Percentiles rank a stretch among this genome's conserved stretches.
Conservation (phyloP, 2,113 vertebrate species). For the Colossoma macropomum region DNA sequence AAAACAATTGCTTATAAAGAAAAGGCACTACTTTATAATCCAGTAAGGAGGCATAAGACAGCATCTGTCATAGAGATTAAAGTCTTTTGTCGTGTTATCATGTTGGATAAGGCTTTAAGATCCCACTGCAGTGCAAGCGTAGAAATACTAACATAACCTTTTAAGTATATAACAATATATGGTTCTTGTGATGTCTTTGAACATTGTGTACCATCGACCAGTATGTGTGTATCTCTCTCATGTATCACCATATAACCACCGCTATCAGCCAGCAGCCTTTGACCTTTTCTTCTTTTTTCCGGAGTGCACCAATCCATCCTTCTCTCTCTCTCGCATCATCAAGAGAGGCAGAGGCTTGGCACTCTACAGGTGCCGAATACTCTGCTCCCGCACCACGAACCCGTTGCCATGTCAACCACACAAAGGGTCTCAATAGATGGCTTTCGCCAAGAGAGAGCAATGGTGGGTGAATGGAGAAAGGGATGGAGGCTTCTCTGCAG, state of each 20-base stretch:
- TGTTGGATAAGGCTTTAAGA: neutral
- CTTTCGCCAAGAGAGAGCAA: neutral
- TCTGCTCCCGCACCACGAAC: constrained; percentile 33
- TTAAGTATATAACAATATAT: neutral
- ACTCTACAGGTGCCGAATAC: constrained; percentile 48
- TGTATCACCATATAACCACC: neutral
- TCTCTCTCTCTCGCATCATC: neutral
- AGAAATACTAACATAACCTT: neutral
- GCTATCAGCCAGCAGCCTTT: neutral
- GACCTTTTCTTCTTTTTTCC: neutral
- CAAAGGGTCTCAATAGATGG: constrained; percentile 17
- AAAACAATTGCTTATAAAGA: neutral
- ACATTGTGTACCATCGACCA: neutral
- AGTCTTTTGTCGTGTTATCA: neutral
- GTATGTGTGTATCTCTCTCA: neutral
- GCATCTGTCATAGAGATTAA: constrained; percentile 8
- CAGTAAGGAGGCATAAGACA: neutral
- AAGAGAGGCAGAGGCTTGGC: constrained; percentile 24
- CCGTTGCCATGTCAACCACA: constrained; percentile 54
- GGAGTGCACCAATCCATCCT: neutral
- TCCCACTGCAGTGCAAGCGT: neutral
- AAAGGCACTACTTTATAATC: constrained; percentile 5
- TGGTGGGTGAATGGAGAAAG: neutral
- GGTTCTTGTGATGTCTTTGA: neutral
- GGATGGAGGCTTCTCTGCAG: constrained; percentile 6